These are phyloP conservation scores for Aproaerema taeniolella DNA, from an alignment of 2,888 invertebrate genomes.

Conservation along the genomic window DNA sequence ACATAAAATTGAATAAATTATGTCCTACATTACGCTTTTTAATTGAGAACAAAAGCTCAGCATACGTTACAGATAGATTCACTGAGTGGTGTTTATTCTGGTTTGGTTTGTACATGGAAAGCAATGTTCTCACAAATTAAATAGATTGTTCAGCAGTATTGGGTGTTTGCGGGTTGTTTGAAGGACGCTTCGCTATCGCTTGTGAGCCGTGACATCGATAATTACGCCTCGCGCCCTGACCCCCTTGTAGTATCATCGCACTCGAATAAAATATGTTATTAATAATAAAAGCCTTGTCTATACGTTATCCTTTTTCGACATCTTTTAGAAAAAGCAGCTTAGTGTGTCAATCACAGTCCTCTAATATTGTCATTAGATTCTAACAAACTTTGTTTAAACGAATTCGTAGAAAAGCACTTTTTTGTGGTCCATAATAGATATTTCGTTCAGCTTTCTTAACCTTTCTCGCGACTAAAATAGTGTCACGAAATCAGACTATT, in stretches of 20 bases:
- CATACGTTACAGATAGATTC: not conserved
- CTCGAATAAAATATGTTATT: conserved; percentile 14
- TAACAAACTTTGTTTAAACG: not conserved
- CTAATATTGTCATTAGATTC: not conserved
- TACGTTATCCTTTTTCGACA: not conserved
- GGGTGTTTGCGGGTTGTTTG: conserved; percentile 28
- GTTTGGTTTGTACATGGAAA: not conserved
- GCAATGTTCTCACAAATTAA: conserved; percentile 10
- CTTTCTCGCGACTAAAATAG: too few relatives aligned
- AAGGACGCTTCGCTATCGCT: conserved; percentile 39
- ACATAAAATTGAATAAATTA: not conserved
- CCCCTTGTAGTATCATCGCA: conserved; percentile 35
- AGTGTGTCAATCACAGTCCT: not conserved
- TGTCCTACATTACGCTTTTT: too few relatives aligned
- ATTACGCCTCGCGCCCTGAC: conserved; percentile 56
- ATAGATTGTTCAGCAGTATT: conserved; percentile 11
- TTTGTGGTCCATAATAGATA: too few relatives aligned
- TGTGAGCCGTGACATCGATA: conserved; percentile 61
- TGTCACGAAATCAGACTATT: too few relatives aligned
- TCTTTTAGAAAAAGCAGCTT: not conserved
- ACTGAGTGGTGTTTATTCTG: not conserved
- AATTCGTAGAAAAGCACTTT: too few relatives aligned
- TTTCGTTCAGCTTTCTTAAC: too few relatives aligned
- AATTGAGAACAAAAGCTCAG: not conserved
- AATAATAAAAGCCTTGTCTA: not conserved